Evolutionary conservation across 1,140 invertebrate species (phyloP).

Genomic region (Manduca sexta): DNA sequence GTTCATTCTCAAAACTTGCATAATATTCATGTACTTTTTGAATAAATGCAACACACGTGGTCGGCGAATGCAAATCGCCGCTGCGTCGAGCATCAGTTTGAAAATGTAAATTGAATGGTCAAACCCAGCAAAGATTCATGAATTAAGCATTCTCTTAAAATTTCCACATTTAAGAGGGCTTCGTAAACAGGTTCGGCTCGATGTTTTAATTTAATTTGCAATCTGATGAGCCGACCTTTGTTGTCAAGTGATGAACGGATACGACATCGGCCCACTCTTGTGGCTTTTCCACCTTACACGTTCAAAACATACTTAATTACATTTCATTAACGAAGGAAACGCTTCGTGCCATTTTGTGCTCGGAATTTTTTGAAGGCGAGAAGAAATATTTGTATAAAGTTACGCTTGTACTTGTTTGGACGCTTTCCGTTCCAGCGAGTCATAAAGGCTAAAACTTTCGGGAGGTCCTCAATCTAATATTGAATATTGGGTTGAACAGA

Average conservation of each 20-base stretch:
- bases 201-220: slow-evolving; percentile 54
- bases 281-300: too few relatives aligned
- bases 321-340: too few relatives aligned
- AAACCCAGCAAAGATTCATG: slow-evolving; percentile 55
- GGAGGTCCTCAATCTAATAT: slow-evolving; percentile 30
- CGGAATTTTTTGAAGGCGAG: background rate
- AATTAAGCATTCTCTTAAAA: slow-evolving; percentile 56
- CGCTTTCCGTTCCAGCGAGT: slow-evolving; percentile 4
- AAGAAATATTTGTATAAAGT: background rate
- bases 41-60: slow-evolving; percentile 39
- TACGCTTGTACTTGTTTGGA: background rate
- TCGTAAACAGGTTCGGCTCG: slow-evolving; percentile 33
- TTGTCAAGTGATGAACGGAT: slow-evolving; percentile 29
- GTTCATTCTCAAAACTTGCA: slow-evolving; percentile 13
- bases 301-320: too few relatives aligned
- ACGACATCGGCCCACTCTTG: background rate
- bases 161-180: slow-evolving; percentile 45
- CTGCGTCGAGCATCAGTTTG: slow-evolving; percentile 42
- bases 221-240: slow-evolving; percentile 36
- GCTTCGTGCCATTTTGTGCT: too few relatives aligned
- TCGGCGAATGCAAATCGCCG: slow-evolving; percentile 50
- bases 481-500: slow-evolving; percentile 42
- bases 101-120: slow-evolving; percentile 64
- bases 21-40: slow-evolving; percentile 21
- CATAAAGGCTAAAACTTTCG: slow-evolving; percentile 17